A percentile compares a stretch with the other conserved stretches of the same genome.
Conservation (phyloP, 2,888 invertebrate species). For the Prosopocoilus inquinatus region DNA sequence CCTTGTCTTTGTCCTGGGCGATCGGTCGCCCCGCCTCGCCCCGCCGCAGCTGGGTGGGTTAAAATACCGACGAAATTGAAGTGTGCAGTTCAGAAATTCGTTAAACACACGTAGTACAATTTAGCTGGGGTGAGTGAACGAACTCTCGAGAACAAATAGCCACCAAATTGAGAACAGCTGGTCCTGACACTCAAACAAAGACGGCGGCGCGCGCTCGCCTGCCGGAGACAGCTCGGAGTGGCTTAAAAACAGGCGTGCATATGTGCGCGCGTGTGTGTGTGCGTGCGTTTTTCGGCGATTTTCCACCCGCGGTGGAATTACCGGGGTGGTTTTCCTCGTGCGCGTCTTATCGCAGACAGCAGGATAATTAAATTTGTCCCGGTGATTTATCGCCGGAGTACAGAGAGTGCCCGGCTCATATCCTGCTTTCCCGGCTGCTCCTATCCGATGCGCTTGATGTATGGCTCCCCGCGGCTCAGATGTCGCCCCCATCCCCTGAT, state of each 20-base stretch:
- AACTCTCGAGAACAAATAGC: conserved; percentile 42
- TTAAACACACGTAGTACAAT: conserved; percentile 35
- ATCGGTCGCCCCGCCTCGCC: no score
- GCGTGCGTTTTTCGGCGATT: conserved; percentile 7
- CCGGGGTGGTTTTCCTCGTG: conserved; percentile 15
- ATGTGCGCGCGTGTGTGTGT: conserved; percentile 11
- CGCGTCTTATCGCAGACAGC: conserved; percentile 55
- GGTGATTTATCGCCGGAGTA: conserved; percentile 54
- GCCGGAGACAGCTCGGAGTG: conserved; percentile 42
- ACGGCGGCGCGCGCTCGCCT: conserved; percentile 50
- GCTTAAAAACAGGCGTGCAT: conserved; percentile 22
- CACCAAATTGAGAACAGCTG: conserved; percentile 52
- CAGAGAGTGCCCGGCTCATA: conserved; percentile 41
- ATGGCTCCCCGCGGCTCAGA: conserved; percentile 47
- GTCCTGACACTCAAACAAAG: conserved; percentile 56
- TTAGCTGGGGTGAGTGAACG: conserved; percentile 30
- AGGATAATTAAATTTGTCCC: conserved; percentile 61
- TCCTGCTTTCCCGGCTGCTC: conserved; percentile 40
- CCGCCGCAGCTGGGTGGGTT: background rate
- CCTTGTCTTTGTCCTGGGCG: no score
- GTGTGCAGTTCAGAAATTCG: conserved; percentile 31
- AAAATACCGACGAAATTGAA: conserved; percentile 22
- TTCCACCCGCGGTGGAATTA: background rate
- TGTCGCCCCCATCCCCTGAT: conserved; percentile 32
- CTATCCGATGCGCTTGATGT: conserved; percentile 43